Conservation (phyloP, 2,888 invertebrate species). For the Cylindroiulus punctatus region DNA sequence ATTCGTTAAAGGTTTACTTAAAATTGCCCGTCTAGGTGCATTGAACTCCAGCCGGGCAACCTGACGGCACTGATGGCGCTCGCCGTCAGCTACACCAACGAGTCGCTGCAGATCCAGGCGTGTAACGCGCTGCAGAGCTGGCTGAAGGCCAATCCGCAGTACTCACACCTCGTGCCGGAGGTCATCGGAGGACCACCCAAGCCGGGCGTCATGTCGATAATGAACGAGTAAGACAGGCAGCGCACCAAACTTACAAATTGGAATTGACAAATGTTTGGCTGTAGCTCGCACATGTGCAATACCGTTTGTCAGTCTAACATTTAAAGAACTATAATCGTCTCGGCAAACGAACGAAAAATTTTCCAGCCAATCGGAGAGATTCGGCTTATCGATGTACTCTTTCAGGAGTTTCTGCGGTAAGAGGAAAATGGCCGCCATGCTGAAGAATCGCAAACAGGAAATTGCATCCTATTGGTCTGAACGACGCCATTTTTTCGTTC, state of each 20-base stretch:
- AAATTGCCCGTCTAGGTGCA: conserved; percentile 56
- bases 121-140: conserved; percentile 77
- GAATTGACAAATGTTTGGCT: too few relatives aligned
- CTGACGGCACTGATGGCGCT: conserved; percentile 86
- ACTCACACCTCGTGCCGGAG: conserved; percentile 74
- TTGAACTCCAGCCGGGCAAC: conserved; percentile 82
- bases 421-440: too few relatives aligned
- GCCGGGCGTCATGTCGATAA: conserved; percentile 62
- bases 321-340: too few relatives aligned
- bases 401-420: too few relatives aligned
- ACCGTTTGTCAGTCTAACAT: too few relatives aligned
- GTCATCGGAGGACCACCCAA: conserved; percentile 59
- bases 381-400: too few relatives aligned
- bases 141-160: conserved; percentile 76
- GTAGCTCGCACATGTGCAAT: too few relatives aligned
- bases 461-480: too few relatives aligned
- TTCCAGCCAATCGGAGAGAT: too few relatives aligned
- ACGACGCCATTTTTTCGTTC: too few relatives aligned
- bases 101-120: conserved; percentile 90
- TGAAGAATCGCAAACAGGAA: too few relatives aligned
- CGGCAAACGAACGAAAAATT: too few relatives aligned
- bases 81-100: conserved; percentile 95
- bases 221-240: conserved; percentile 63
- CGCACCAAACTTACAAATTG: background rate
- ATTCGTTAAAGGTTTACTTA: background rate